phyloP scores from a whole-genome alignment of 2,888 invertebrate species.

The Chloromyia formosa region DNA sequence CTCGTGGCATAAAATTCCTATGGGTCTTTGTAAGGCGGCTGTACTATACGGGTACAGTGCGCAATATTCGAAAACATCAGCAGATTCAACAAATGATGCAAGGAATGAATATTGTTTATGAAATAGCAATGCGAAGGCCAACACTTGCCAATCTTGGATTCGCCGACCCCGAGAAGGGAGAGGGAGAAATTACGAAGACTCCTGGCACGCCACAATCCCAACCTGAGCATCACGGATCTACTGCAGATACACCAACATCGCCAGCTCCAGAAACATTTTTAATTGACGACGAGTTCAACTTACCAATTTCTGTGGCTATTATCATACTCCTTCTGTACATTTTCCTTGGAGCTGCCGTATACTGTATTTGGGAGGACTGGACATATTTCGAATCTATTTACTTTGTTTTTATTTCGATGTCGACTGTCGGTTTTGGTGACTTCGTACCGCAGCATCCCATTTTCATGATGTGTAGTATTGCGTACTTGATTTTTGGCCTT shows the following conservation, averaged over 20 bases:
- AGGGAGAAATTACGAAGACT: constrained; percentile 53
- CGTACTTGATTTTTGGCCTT: constrained; percentile 93
- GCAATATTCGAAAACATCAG: constrained; percentile 76
- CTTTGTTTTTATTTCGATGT: constrained; percentile 96
- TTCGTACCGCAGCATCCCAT: constrained; percentile 87
- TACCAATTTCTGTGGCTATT: constrained; percentile 91
- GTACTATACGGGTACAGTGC: constrained; percentile 87
- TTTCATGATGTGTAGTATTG: constrained; percentile 89
- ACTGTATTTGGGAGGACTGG: constrained; percentile 84
- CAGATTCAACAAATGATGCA: constrained; percentile 86
- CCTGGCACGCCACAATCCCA: constrained; percentile 60
- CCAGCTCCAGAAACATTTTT: constrained; percentile 80
- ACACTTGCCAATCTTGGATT: constrained; percentile 68
- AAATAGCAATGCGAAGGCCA: constrained; percentile 79
- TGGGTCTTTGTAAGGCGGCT: constrained; percentile 87
- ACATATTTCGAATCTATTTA: constrained; percentile 93
- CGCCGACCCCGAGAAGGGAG: constrained; percentile 65
- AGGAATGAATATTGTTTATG: constrained; percentile 82
- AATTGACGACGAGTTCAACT: constrained; percentile 92
- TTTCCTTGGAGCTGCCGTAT: constrained; percentile 83
- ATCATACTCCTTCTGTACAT: constrained; percentile 86
- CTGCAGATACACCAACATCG: constrained; percentile 74
- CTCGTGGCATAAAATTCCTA: constrained; percentile 86
- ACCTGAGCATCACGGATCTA: constrained; percentile 54
- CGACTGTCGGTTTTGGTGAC: constrained; percentile 97